Evolutionary conservation across 30 jellyfish, hydroid and myxozoan species (phyloP).

Genomic region (Cassiopea andromeda): DNA sequence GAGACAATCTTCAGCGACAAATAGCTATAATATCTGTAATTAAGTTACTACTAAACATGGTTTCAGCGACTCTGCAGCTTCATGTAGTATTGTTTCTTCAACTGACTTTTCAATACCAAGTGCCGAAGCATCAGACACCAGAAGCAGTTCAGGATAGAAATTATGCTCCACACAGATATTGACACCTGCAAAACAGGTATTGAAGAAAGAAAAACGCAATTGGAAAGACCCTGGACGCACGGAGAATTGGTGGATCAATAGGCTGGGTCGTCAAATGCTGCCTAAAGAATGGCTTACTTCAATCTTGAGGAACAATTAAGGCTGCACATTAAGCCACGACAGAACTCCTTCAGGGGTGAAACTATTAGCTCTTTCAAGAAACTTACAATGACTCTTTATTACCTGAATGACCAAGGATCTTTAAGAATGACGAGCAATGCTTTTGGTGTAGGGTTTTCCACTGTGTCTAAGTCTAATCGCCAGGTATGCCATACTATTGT

Average conservation of each 20-base stretch:
- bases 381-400: not conserved
- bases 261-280: not conserved
- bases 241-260: slow-evolving; percentile 35
- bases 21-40: not conserved
- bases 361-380: too few species aligned
- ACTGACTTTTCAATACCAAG: too few species aligned
- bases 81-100: not conserved
- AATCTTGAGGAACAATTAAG: too few species aligned
- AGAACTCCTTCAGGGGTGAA: too few species aligned
- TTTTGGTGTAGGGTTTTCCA: too few species aligned
- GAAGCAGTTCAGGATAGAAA: not conserved
- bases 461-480: not conserved
- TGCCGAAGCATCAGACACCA: too few species aligned
- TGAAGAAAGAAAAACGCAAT: too few species aligned
- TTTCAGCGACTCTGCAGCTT: not conserved
- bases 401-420: slow-evolving; percentile 1
- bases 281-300: too few species aligned
- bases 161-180: not conserved
- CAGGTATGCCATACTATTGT: slow-evolving; percentile 25
- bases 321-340: too few species aligned
- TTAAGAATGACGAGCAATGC: slow-evolving; percentile 17
- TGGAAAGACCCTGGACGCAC: slow-evolving; percentile 25
- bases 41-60: not conserved
- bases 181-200: too few species aligned
- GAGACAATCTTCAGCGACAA: not conserved